Percentiles rank a stretch among this genome's conserved stretches.
Evolutionary conservation across 2,888 invertebrate species (phyloP).

Genomic region (Acanthosepion pharaonis): DNA sequence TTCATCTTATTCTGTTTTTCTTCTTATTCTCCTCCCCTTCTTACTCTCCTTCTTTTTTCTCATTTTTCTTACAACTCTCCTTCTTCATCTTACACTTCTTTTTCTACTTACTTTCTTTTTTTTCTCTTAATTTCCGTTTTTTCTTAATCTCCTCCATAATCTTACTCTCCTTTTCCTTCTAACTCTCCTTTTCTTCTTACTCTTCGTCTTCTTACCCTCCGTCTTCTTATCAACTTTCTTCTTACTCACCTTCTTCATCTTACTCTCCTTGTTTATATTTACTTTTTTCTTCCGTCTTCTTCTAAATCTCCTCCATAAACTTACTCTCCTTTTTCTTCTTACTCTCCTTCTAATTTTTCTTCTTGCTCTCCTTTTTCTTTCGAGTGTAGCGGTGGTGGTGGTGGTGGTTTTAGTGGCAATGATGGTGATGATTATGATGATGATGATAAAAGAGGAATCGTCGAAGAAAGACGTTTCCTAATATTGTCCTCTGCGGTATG

Average conservation of each 20-base stretch:
- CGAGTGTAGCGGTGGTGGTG: neutral
- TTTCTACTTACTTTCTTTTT: neutral
- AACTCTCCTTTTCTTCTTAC: neutral
- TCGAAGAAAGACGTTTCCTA: neutral
- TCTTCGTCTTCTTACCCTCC: neutral
- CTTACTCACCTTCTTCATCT: neutral
- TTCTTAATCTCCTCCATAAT: too few relatives aligned
- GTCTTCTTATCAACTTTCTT: neutral
- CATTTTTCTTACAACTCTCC: too few relatives aligned
- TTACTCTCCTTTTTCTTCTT: neutral
- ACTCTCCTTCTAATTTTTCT: neutral
- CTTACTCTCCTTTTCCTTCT: neutral
- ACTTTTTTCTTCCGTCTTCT: neutral
- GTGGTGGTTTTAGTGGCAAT: neutral
- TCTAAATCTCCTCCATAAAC: neutral
- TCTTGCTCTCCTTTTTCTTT: neutral
- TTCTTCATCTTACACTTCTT: too few relatives aligned
- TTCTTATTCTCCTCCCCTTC: neutral
- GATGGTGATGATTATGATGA: neutral
- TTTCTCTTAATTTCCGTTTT: neutral
- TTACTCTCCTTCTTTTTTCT: neutral
- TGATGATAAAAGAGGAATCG: neutral
- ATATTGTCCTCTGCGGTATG: neutral
- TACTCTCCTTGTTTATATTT: neutral
- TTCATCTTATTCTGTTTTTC: too few relatives aligned